Evolutionary conservation across 2,888 invertebrate species (phyloP).

Genomic region (Orchestes rusci): DNA sequence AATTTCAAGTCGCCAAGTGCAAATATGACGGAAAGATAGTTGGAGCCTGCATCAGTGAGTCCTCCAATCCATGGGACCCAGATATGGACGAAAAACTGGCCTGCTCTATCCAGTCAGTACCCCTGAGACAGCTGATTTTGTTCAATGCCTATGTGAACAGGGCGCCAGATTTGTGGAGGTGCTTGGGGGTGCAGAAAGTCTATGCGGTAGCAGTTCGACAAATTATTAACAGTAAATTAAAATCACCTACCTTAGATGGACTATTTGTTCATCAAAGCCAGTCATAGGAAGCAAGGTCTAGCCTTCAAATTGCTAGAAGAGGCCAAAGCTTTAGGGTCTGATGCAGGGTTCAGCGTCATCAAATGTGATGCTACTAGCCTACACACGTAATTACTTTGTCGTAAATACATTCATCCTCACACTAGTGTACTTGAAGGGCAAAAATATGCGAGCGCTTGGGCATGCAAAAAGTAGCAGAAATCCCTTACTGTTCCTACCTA

Average conservation of each 20-base stretch:
- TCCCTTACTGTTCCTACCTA: slow-evolving; percentile 49
- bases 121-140: slow-evolving; percentile 46
- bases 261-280: slow-evolving; percentile 45
- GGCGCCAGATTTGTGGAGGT: slow-evolving; percentile 45
- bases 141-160: slow-evolving; percentile 49
- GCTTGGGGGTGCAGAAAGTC: slow-evolving; percentile 43
- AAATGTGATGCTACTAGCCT: slow-evolving; percentile 46
- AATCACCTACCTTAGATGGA: slow-evolving; percentile 41
- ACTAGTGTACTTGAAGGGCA: slow-evolving; percentile 37
- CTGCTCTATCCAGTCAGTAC: slow-evolving; percentile 41
- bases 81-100: slow-evolving; percentile 50
- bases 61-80: slow-evolving; percentile 48
- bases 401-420: not conserved
- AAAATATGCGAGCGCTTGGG: slow-evolving; percentile 47
- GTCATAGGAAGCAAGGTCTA: slow-evolving; percentile 48
- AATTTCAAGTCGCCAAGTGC: slow-evolving; percentile 35
- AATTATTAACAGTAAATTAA: not conserved
- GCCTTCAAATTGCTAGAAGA: slow-evolving; percentile 42
- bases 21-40: slow-evolving; percentile 41
- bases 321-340: slow-evolving; percentile 43
- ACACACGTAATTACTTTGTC: slow-evolving; percentile 41
- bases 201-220: slow-evolving; percentile 47
- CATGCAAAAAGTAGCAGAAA: slow-evolving; percentile 47
- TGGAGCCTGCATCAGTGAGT: slow-evolving; percentile 47
- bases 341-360: slow-evolving; percentile 45